These are phyloP conservation scores for Apantesis nais DNA, from an alignment of 2,888 invertebrate genomes.

Conservation along the genomic window DNA sequence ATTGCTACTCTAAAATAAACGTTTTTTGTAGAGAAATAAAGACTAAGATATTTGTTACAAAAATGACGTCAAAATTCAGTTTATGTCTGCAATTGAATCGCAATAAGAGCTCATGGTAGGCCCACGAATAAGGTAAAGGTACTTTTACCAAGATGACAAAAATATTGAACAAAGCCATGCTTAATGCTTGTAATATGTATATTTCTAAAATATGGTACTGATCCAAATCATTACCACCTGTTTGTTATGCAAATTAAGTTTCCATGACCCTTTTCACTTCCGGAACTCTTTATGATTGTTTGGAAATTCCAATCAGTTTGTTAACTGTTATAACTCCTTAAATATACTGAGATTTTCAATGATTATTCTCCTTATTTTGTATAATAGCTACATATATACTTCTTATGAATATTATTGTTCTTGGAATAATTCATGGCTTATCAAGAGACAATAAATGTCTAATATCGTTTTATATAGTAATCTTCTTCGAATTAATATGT, in stretches of 20 bases:
- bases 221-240: conserved; percentile 50
- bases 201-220: conserved; percentile 25
- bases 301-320: conserved; percentile 50
- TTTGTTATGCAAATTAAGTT: conserved; percentile 63
- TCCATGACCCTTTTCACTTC: conserved; percentile 52
- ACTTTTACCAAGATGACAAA: too few species aligned
- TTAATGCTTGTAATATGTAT: background rate
- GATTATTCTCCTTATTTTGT: background rate
- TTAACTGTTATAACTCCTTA: conserved; percentile 29
- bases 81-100: too few species aligned
- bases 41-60: too few species aligned
- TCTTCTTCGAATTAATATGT: background rate
- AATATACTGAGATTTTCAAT: conserved; percentile 11
- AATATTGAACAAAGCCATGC: too few species aligned
- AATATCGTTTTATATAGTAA: background rate
- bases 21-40: too few species aligned
- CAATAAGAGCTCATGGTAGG: too few species aligned
- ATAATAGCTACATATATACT: background rate
- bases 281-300: conserved; percentile 43
- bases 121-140: too few species aligned
- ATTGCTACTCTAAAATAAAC: too few species aligned
- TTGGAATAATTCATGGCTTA: background rate
- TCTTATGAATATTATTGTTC: background rate
- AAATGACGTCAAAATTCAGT: too few species aligned
- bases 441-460: background rate